These are phyloP conservation scores for Athrips mouffetella DNA, from an alignment of 2,888 invertebrate genomes.

Conservation along the genomic window DNA sequence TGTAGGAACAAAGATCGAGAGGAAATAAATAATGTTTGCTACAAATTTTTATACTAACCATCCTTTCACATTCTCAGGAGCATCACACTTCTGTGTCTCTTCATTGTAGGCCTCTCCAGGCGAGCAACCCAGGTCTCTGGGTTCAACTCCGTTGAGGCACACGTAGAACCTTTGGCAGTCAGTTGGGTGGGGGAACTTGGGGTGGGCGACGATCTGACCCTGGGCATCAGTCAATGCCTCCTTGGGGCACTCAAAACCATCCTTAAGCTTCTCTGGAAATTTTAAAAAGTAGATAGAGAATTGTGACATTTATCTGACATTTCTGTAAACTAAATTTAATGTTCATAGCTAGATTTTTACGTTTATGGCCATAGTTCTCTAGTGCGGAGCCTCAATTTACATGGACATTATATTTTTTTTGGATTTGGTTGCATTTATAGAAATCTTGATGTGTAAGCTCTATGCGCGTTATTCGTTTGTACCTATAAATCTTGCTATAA, in stretches of 20 bases:
- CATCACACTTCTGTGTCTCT: conserved; percentile 88
- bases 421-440: too few species aligned
- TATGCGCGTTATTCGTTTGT: too few species aligned
- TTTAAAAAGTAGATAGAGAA: background rate
- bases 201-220: conserved; percentile 88
- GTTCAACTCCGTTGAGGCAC: conserved; percentile 90
- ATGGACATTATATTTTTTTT: too few species aligned
- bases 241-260: conserved; percentile 92
- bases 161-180: conserved; percentile 96
- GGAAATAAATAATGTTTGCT: too few species aligned
- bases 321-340: too few species aligned
- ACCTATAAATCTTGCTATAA: too few species aligned
- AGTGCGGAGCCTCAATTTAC: too few species aligned
- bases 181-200: conserved; percentile 89
- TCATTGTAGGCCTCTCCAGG: conserved; percentile 96
- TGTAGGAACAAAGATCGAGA: too few species aligned
- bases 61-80: conserved; percentile 93
- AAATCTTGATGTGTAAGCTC: too few species aligned
- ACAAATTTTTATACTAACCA: conserved; percentile 79
- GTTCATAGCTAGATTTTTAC: too few species aligned
- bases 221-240: conserved; percentile 80
- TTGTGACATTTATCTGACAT: too few species aligned
- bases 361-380: too few species aligned
- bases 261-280: conserved; percentile 84
- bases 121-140: conserved; percentile 91